Conservation (phyloP, 92 coral and sea anemone species). For the Umimayanthus chanpuru region DNA sequence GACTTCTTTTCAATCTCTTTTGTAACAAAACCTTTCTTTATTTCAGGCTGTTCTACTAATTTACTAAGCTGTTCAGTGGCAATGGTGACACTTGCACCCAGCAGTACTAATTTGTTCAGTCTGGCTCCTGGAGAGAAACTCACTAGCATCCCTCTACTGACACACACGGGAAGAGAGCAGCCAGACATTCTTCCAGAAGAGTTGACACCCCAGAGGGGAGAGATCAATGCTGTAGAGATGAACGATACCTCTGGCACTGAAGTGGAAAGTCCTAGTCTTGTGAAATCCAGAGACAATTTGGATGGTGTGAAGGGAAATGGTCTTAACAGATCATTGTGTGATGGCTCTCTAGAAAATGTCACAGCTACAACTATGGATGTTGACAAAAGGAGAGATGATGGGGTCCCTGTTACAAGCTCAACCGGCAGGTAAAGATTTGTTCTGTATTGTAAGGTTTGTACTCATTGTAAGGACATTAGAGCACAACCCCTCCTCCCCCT, state of each 20-base stretch:
- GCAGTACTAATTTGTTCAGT: conserved; percentile 3
- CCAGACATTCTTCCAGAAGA: background rate
- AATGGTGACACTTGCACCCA: conserved; percentile 28
- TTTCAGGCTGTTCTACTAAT: background rate
- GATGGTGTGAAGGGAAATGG: background rate
- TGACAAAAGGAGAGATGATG: background rate
- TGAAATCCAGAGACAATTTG: background rate
- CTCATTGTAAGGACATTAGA: background rate
- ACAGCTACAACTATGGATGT: background rate
- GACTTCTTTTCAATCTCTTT: too few relatives aligned
- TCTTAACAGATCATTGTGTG: background rate
- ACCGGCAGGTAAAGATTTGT: background rate
- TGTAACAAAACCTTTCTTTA: background rate
- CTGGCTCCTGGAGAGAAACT: conserved; percentile 30
- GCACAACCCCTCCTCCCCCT: background rate
- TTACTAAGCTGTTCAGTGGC: background rate
- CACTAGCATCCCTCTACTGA: background rate
- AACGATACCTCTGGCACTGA: background rate
- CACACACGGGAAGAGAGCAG: background rate
- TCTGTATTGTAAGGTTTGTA: background rate
- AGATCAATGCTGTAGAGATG: background rate
- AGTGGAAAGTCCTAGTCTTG: background rate
- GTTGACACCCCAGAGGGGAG: background rate
- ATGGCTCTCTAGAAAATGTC: background rate
- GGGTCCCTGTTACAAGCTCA: background rate